Evolutionary conservation across 2,888 invertebrate genomes (phyloP).

Genomic region (Drosophila macrospina): DNA sequence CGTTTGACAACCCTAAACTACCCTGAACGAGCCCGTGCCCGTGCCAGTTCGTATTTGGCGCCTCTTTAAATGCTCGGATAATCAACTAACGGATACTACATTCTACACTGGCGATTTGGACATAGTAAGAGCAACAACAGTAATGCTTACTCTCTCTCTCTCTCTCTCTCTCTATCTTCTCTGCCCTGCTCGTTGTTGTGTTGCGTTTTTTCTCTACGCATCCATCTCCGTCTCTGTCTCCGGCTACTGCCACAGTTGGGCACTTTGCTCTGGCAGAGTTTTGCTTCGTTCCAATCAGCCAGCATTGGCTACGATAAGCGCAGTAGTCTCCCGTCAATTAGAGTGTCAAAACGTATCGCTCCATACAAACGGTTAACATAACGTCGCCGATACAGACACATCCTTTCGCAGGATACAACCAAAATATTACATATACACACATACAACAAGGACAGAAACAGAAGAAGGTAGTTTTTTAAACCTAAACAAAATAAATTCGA

Average conservation of each 20-base stretch:
- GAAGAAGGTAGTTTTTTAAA: slow-evolving; percentile 31
- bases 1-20: slow-evolving; percentile 43
- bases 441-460: slow-evolving; percentile 32
- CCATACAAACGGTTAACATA: slow-evolving; percentile 53
- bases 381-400: slow-evolving; percentile 69
- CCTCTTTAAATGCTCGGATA: slow-evolving; percentile 61
- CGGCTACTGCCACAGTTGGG: slow-evolving; percentile 47
- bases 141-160: slow-evolving; percentile 22
- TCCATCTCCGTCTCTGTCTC: slow-evolving; percentile 18
- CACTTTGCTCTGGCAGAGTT: slow-evolving; percentile 36
- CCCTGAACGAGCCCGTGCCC: slow-evolving; percentile 28
- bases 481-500: slow-evolving; percentile 42
- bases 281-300: slow-evolving; percentile 56
- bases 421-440: slow-evolving; percentile 71
- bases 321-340: slow-evolving; percentile 84
- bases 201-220: background rate
- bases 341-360: slow-evolving; percentile 79
- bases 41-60: slow-evolving; percentile 60
- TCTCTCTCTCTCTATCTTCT: slow-evolving; percentile 27
- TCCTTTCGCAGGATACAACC: slow-evolving; percentile 79
- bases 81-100: slow-evolving; percentile 54
- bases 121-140: slow-evolving; percentile 31
- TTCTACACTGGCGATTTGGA: slow-evolving; percentile 25
- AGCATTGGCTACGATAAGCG: slow-evolving; percentile 58
- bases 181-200: slow-evolving; percentile 8